These are phyloP conservation scores for Oscheius sp. DNA, from an alignment of 2,888 invertebrate species.

Conservation along the genomic window DNA sequence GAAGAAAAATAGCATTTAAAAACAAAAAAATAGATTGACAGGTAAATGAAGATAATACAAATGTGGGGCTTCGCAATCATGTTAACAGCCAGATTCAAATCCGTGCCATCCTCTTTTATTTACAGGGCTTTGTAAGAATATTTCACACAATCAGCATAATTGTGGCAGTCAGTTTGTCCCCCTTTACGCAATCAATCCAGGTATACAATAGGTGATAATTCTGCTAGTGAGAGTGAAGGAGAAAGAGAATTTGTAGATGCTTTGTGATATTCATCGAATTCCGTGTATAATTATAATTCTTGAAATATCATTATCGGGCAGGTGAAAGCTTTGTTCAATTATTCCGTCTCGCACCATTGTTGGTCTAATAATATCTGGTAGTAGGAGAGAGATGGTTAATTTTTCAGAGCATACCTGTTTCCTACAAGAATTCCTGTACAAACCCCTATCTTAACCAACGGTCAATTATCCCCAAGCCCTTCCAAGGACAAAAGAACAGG, in stretches of 20 bases:
- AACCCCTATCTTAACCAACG: too few species aligned
- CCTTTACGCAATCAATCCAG: background rate
- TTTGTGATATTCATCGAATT: background rate
- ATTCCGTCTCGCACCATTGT: too few species aligned
- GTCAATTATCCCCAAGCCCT: too few species aligned
- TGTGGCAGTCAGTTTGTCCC: background rate
- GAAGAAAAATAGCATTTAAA: too few species aligned
- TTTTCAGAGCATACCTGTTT: too few species aligned
- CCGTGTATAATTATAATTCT: slow-evolving; percentile 16
- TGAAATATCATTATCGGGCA: slow-evolving; percentile 20
- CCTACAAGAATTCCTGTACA: too few species aligned
- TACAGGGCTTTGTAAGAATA: slow-evolving; percentile 11
- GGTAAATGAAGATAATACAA: background rate
- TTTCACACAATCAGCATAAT: slow-evolving; percentile 7
- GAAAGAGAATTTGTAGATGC: background rate
- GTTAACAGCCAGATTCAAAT: slow-evolving; percentile 1
- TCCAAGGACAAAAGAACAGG: background rate
- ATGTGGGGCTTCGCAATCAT: slow-evolving; percentile 2
- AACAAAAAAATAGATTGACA: too few species aligned
- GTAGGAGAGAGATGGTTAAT: too few species aligned
- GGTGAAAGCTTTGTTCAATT: slow-evolving; percentile 26
- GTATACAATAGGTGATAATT: background rate
- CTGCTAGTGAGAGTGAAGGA: background rate
- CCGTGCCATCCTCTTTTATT: background rate
- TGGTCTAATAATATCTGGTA: too few species aligned